Conservation (phyloP, 2,113 vertebrate species). For the Romanogobio albipinnatus region DNA sequence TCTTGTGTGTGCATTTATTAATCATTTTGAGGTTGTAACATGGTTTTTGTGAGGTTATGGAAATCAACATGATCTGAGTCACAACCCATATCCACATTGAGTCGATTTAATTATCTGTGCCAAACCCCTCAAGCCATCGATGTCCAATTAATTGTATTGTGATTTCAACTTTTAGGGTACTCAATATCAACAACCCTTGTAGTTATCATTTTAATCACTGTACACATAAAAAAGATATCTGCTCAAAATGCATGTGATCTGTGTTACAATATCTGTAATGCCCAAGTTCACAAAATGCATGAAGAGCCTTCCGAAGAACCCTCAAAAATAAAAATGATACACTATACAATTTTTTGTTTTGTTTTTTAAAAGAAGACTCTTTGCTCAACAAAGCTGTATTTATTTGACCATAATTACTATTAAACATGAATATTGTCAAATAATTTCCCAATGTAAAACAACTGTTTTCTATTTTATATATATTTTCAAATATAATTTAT, state of each 20-base stretch:
- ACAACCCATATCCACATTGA: neutral
- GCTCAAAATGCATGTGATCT: neutral
- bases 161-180: neutral
- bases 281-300: neutral
- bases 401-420: neutral
- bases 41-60: neutral
- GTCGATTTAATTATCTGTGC: neutral
- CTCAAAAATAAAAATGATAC: neutral
- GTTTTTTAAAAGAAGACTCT: neutral
- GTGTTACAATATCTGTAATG: neutral
- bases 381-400: neutral
- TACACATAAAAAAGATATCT: neutral
- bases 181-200: neutral
- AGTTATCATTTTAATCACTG: neutral
- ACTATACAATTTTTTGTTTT: no score
- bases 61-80: neutral
- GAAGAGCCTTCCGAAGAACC: neutral
- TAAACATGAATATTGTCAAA: neutral
- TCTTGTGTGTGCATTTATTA: no score
- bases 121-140: neutral
- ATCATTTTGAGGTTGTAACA: neutral
- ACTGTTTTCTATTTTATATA: neutral
- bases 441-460: neutral
- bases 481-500: no score
- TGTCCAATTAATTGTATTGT: constrained; percentile 8